Conservation (phyloP, 2,797 vertebrate species). For the Ambastaia sidthimunki region DNA sequence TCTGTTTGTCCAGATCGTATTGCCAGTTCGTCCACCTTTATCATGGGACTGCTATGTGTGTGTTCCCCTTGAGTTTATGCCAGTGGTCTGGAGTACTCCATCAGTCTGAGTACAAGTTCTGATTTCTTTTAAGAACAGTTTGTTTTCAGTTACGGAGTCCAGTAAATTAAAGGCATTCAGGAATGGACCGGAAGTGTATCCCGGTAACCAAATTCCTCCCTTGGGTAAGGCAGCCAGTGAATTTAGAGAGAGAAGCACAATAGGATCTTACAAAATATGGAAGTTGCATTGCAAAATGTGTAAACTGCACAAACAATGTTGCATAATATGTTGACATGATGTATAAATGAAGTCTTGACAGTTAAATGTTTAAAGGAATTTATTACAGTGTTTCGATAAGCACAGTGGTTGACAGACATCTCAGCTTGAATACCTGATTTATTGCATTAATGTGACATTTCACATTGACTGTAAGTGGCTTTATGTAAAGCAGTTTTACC, state of each 20-base stretch:
- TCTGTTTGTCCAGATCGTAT: slow-evolving; percentile 44
- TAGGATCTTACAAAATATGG: slow-evolving; percentile 33
- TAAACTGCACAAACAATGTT: background rate
- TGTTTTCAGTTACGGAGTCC: slow-evolving; percentile 41
- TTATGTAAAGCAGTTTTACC: slow-evolving; percentile 6
- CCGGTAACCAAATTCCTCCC: slow-evolving; percentile 63
- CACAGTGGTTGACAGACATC: no score
- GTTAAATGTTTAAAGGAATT: no score
- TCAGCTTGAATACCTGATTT: background rate
- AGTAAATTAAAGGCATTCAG: slow-evolving; percentile 34
- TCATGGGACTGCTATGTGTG: slow-evolving; percentile 29
- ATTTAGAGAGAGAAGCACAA: slow-evolving; percentile 12
- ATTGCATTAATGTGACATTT: background rate
- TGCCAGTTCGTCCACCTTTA: slow-evolving; percentile 45
- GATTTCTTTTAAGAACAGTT: slow-evolving; percentile 52
- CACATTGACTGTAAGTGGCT: background rate
- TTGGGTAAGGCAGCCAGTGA: slow-evolving; percentile 47
- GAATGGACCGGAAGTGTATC: slow-evolving; percentile 69
- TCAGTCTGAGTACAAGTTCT: slow-evolving; percentile 9
- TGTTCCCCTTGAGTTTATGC: slow-evolving; percentile 26
- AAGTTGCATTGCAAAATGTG: background rate
- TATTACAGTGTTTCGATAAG: no score
- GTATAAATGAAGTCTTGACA: background rate
- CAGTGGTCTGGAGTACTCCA: background rate
- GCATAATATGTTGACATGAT: background rate